Percentiles rank a stretch among this genome's conserved stretches.
phyloP scores from a whole-genome alignment of 2,888 invertebrate genomes.

The Eristalinus aeneus region DNA sequence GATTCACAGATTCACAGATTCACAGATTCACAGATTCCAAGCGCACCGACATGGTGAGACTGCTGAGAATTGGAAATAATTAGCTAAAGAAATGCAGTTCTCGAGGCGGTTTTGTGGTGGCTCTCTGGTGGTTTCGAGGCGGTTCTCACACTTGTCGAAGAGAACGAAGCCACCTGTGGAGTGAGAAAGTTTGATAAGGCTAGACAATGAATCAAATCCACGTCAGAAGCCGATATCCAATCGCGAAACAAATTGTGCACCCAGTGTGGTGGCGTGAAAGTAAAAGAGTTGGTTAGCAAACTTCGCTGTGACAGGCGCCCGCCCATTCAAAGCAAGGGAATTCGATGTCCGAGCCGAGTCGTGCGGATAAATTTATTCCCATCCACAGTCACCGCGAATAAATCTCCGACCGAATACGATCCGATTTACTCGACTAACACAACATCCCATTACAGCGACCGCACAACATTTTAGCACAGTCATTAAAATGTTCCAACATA shows the following conservation, averaged over 20 bases:
- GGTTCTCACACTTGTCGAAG: conserved; percentile 9
- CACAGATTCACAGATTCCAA: neutral
- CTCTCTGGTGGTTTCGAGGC: too few relatives aligned
- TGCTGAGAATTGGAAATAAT: conserved; percentile 25
- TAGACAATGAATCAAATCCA: neutral
- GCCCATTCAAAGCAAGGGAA: neutral
- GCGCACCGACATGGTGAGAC: neutral
- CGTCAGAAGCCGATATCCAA: neutral
- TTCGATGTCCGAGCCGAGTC: neutral
- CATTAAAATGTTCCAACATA: conserved; percentile 64
- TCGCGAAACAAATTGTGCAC: neutral
- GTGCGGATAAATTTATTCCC: conserved; percentile 34
- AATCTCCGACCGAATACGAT: conserved; percentile 45
- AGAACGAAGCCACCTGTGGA: conserved; percentile 2
- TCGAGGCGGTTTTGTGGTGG: too few relatives aligned
- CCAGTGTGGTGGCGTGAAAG: neutral
- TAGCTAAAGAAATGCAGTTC: conserved; percentile 11
- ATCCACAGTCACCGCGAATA: conserved; percentile 20
- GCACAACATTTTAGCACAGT: conserved; percentile 60
- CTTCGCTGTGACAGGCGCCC: neutral
- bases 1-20: neutral
- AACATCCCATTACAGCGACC: conserved; percentile 55
- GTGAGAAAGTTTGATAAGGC: neutral
- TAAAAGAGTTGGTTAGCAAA: conserved; percentile 35
- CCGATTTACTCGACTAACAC: conserved; percentile 25